Base-by-base conservation (phyloP, 2,797 vertebrate species). In the Notolepis coatsorum region DNA sequence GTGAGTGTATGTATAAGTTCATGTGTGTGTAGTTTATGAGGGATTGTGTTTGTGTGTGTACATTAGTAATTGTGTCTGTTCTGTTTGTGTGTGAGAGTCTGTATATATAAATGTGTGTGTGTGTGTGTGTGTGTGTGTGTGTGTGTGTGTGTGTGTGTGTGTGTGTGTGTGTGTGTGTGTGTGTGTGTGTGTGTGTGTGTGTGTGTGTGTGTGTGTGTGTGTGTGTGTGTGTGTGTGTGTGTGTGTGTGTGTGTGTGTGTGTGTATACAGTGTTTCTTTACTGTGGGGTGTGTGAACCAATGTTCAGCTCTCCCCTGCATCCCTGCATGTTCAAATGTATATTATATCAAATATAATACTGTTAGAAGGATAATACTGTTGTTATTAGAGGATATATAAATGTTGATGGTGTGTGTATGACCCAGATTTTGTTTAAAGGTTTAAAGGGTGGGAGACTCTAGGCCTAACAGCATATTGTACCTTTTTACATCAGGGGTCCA, bases 271-370 rank as follows among this genome's bases (percentile, higher is more conserved):
- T 74, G 21, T n/a, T n/a, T n/a, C n/a, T n/a, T 82, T 76, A 75
- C 73, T 75, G 76, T 68, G 61, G 65, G 74, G 72, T 84, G 79
- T 82, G 71, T 78, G 71, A 88, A 81, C 65, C 81, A 80, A 82
- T 79, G 67, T 72, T 82, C 65, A 68, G 60, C 69, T 73, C 49
- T 82, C 67, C 56, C 53, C 70, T 71, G 79, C 74, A 68, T 63
- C 56, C 53, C 70, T 71, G 79, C 74, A 68, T 63, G 64, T 62
- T 84, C 56, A 88, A 85, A 88, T 84, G 82, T n/a, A n/a, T n/a
- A n/a, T n/a, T n/a, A n/a, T n/a, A n/a, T n/a, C n/a, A n/a, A n/a
- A n/a, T n/a, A n/a, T n/a, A n/a, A n/a, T n/a, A n/a, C n/a, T n/a
- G n/a, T n/a, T n/a, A n/a, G n/a, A n/a, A n/a, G n/a, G n/a, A n/a